Evolutionary conservation across 92 coral and sea anemone species (phyloP).

Genomic region (Paramuricea clavata): DNA sequence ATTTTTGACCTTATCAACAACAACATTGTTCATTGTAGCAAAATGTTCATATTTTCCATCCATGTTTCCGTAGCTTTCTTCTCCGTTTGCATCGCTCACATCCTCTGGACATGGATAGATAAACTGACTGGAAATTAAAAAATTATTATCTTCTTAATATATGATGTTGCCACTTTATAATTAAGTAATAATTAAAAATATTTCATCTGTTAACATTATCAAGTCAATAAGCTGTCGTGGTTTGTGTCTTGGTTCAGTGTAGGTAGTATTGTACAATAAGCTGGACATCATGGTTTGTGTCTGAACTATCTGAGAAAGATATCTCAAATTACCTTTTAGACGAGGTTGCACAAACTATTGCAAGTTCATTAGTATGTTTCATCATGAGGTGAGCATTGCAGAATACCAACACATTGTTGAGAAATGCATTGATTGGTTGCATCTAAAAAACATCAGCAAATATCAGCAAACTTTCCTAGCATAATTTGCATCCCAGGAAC

Average conservation of each 20-base stretch:
- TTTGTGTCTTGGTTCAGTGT: background rate
- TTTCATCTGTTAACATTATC: no score
- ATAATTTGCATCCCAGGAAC: background rate
- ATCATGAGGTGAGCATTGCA: slow-evolving; percentile 92
- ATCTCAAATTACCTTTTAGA: slow-evolving; percentile 83
- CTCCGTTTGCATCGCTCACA: slow-evolving; percentile 12
- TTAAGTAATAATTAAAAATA: no score
- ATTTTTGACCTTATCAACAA: slow-evolving; percentile 75
- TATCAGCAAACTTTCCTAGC: background rate
- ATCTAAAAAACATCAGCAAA: background rate
- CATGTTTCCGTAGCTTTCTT: slow-evolving; percentile 32
- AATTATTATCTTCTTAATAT: background rate
- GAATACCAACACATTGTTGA: slow-evolving; percentile 89
- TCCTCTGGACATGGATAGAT: slow-evolving; percentile 83
- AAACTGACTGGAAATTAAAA: slow-evolving; percentile 76
- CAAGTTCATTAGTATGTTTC: slow-evolving; percentile 84
- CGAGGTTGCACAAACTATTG: slow-evolving; percentile 81
- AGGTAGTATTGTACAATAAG: no score
- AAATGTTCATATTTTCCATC: slow-evolving; percentile 97
- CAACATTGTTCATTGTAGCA: slow-evolving; percentile 81
- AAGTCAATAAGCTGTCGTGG: no score
- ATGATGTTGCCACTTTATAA: background rate
- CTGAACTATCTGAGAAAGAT: no score
- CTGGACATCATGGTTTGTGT: no score
- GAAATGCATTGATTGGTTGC: slow-evolving; percentile 77